Evolutionary conservation across 2,113 vertebrate species (phyloP).

Genomic region (Canis aureus): DNA sequence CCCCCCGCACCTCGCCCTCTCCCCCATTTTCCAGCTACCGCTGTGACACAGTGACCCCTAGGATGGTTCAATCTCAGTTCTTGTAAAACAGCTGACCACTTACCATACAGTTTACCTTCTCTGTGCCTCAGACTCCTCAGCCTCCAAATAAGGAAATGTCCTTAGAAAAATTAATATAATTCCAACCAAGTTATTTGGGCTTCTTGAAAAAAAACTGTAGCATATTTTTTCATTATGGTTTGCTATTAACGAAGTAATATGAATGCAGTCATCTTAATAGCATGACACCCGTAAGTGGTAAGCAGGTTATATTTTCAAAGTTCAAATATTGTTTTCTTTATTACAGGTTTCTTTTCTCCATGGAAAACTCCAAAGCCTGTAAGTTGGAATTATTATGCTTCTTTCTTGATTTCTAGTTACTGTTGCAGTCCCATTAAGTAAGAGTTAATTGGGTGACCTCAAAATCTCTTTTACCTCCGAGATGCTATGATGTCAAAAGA

Average conservation of each 20-base stretch:
- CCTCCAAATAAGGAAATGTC: not conserved
- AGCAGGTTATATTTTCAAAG: constrained; percentile 74
- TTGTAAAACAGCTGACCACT: not conserved
- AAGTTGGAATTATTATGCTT: constrained; percentile 87
- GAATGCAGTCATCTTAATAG: constrained; percentile 63
- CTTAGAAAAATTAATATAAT: constrained; percentile 1
- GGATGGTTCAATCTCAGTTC: not conserved
- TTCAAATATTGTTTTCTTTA: constrained; percentile 89
- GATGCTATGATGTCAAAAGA: not conserved
- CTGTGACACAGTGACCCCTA: not conserved
- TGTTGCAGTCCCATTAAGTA: constrained; percentile 21
- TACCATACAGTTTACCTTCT: not conserved
- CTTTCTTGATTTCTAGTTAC: constrained; percentile 62
- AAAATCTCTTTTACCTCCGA: not conserved
- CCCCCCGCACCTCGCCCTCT: not conserved
- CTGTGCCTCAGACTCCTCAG: not conserved
- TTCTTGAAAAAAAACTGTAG: not conserved
- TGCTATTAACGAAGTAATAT: not conserved
- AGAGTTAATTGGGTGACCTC: not conserved
- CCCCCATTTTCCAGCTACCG: not conserved
- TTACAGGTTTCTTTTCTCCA: constrained; percentile 99
- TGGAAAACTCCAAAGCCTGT: constrained; percentile 99
- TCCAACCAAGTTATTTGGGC: not conserved
- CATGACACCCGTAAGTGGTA: not conserved
- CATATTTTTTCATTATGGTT: not conserved